These are phyloP conservation scores for Xestia rhomboidea DNA, from an alignment of 2,888 invertebrate genomes.

Conservation along the genomic window DNA sequence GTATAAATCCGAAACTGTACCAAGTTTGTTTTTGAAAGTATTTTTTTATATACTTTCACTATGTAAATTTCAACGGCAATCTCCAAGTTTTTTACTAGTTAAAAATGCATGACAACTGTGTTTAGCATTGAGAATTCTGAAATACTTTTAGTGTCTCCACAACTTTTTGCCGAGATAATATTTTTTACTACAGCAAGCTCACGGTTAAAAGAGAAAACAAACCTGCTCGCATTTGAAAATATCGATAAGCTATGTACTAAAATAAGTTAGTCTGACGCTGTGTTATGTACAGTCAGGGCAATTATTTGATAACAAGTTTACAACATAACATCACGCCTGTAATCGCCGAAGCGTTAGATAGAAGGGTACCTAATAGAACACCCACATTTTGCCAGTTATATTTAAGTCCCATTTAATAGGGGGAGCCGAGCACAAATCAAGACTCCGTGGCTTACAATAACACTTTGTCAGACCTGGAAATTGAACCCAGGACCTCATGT, in stretches of 20 bases:
- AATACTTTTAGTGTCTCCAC: not conserved
- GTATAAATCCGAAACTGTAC: not conserved
- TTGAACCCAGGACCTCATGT: too few species aligned
- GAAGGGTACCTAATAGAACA: too few species aligned
- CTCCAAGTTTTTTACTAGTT: not conserved
- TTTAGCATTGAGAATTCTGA: not conserved
- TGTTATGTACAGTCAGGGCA: not conserved
- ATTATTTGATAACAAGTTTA: too few species aligned
- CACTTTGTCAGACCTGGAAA: too few species aligned
- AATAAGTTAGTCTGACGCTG: not conserved
- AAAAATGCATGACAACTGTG: not conserved
- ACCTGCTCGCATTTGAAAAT: not conserved
- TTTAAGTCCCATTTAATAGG: too few species aligned
- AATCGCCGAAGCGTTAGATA: too few species aligned
- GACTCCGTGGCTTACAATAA: too few species aligned
- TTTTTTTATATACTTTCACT: not conserved
- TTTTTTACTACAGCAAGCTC: not conserved
- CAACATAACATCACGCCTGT: not conserved
- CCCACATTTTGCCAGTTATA: fast-evolving
- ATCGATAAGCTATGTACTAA: not conserved
- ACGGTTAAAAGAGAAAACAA: not conserved
- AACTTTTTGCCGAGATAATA: not conserved
- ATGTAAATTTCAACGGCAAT: not conserved
- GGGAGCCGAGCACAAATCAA: too few species aligned
- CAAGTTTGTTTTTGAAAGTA: not conserved